Conservation (phyloP, 1,140 invertebrate genomes). For the Pentalonia nigronervosa region DNA sequence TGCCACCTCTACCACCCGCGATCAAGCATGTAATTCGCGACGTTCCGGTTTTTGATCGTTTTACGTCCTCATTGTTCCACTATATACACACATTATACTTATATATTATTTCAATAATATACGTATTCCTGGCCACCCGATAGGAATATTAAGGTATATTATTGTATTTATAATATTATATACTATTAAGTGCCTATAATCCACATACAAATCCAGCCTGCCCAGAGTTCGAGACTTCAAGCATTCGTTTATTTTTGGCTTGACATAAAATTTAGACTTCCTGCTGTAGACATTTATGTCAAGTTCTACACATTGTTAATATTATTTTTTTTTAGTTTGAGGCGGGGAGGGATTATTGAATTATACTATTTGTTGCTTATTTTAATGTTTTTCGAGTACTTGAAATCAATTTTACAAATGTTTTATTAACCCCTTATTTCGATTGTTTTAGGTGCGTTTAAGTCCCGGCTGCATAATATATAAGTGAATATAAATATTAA, state of each 20-base stretch:
- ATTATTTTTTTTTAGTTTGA: neutral
- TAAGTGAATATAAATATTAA: too few species aligned
- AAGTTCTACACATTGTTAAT: neutral
- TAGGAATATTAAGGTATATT: neutral
- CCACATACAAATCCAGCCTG: neutral
- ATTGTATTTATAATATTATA: neutral
- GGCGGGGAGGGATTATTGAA: neutral
- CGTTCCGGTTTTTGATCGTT: constrained; percentile 1
- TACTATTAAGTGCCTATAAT: neutral
- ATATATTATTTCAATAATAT: neutral
- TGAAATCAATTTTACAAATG: too few species aligned
- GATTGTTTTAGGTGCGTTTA: too few species aligned
- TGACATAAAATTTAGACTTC: neutral
- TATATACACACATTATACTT: neutral
- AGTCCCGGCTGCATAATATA: too few species aligned
- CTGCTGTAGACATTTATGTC: neutral
- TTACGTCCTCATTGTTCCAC: constrained; percentile 41
- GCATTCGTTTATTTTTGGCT: neutral
- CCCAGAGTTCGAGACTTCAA: neutral
- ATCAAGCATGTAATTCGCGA: neutral
- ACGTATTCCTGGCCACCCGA: neutral
- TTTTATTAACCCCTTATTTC: too few species aligned
- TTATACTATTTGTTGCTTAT: neutral
- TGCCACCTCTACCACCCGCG: neutral
- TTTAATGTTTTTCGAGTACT: neutral